phyloP scores from a whole-genome alignment of 2,888 invertebrate species.

The Frankliniella fusca region DNA sequence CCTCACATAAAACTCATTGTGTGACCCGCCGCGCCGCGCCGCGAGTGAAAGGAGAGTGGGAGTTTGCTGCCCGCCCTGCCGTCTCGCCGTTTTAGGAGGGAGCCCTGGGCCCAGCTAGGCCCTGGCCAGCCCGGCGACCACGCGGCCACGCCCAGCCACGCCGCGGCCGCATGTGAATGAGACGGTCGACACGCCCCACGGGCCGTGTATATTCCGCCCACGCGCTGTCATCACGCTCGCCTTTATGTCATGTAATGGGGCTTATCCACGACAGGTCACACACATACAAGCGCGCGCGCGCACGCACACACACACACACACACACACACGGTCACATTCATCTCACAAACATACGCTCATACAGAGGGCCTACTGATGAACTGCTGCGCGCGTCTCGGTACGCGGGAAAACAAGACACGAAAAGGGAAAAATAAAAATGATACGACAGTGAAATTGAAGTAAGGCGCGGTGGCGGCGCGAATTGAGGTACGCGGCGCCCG shows the following conservation, averaged over 20 bases:
- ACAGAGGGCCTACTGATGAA: not conserved
- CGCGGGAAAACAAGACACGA: no score
- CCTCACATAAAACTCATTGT: no score
- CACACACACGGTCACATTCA: not conserved
- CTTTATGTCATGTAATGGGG: slow-evolving; percentile 25
- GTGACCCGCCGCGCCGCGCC: no score
- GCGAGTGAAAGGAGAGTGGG: no score
- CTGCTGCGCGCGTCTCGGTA: not conserved
- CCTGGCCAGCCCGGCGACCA: no score
- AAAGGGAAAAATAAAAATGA: not conserved
- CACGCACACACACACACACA: not conserved
- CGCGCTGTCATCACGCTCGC: slow-evolving; percentile 21
- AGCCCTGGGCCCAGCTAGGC: no score
- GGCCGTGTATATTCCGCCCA: slow-evolving; percentile 16
- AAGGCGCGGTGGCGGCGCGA: not conserved
- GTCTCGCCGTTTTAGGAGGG: no score
- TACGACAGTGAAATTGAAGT: not conserved
- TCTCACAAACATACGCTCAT: not conserved
- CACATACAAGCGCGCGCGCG: not conserved
- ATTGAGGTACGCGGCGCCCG: no score
- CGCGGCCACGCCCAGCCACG: no score
- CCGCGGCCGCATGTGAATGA: not conserved
- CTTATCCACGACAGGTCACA: not conserved
- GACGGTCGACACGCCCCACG: not conserved
- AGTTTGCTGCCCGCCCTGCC: no score